Evolutionary conservation across 2,888 invertebrate genomes (phyloP).

Genomic region (Acanthacorydalis orientalis): DNA sequence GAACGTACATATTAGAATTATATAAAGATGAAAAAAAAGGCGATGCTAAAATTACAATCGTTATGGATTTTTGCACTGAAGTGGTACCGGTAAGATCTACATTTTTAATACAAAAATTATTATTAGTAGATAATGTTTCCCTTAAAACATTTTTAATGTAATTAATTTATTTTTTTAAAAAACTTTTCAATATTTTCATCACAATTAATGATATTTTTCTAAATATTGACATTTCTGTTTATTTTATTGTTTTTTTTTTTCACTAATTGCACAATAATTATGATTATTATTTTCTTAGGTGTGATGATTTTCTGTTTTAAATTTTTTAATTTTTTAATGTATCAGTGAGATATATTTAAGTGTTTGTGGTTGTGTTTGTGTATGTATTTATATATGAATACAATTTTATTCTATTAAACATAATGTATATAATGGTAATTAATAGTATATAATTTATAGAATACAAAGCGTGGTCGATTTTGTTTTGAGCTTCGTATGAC

Average conservation of each 20-base stretch:
- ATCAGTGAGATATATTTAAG: no score
- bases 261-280: no score
- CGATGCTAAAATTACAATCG: constrained; percentile 81
- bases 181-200: not conserved
- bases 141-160: not conserved
- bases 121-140: not conserved
- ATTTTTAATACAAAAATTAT: not conserved
- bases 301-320: no score
- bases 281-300: no score
- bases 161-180: constrained; percentile 1
- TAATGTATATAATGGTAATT: no score
- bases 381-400: no score
- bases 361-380: no score
- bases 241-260: no score
- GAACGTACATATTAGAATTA: constrained; percentile 78
- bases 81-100: constrained; percentile 51
- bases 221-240: no score
- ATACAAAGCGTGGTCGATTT: constrained; percentile 66
- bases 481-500: constrained; percentile 82
- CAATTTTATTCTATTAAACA: no score
- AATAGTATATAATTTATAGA: constrained; percentile 44
- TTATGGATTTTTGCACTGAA: constrained; percentile 86
- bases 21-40: constrained; percentile 87
- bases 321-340: no score
- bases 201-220: no score